Evolutionary conservation across 1,140 invertebrate species (phyloP), one percentile per base, ranked within the genome.

Genomic region (Zaprionus gabonicus): DNA sequence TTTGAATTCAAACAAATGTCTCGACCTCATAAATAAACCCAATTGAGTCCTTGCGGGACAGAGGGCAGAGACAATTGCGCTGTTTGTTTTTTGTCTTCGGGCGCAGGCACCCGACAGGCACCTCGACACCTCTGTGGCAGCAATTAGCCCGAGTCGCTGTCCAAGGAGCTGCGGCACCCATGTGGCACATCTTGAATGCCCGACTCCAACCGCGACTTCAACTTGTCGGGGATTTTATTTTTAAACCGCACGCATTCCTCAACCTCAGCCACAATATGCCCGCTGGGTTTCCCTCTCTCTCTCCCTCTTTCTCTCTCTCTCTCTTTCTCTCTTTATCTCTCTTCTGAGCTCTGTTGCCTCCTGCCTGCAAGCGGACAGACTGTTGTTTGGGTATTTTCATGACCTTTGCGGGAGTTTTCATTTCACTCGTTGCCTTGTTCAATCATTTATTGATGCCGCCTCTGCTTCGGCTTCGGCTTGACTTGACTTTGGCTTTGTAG

Each of bases 341-440:
- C 38, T 58, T 3, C 34, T 58, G 34, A 46, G 27, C 23, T 13
- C 27, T 12, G n/a, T 60, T 76, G 66, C 62, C 76, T 79, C 71
- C 81, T 62, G 70, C 75, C 76, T 55, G 56, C 17, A 31, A 58
- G 71, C 31, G 38, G 51, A 51, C 55, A 10, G 49, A 12, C 27
- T 76, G 70, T 69, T 71, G 51, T 68, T 82, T 64, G 82, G 73
- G 78, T 87, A 76, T 88, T 87, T 88, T 76, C 85, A 88, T 88
- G 84, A 88, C 84, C 84, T 88, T 90, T 88, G 84, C 84, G 84
- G 84, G 84, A 81, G 84, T 87, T 88, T 88, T 71, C 78, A 76
- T 78, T 85, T 80, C 78, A 63, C 36, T 75, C 60, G 67, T 59
- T 76, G 77, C 84, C 81, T 88, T 88, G 85, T 88, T 82, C 82